A percentile compares a stretch with the other conserved stretches of the same genome.
Evolutionary conservation across 2,797 vertebrate species (phyloP).

Genomic region (Miichthys miiuy): DNA sequence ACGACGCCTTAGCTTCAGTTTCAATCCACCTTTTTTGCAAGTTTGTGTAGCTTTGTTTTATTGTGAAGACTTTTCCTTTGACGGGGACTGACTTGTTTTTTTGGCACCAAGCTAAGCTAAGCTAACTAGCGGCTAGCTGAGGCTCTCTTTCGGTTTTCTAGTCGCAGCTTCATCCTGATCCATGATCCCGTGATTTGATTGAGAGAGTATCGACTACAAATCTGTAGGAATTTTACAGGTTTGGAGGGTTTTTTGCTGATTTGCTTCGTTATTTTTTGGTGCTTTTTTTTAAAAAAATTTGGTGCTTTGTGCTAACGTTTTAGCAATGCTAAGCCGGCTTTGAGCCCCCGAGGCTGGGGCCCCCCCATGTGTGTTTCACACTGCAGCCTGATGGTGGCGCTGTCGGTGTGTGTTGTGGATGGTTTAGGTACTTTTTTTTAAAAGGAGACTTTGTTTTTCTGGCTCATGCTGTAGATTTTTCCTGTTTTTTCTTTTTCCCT

Average conservation of each 20-base stretch:
- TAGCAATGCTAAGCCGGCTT: constrained; percentile 65
- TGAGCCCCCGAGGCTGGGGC: constrained; percentile 52
- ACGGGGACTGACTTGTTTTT: constrained; percentile 68
- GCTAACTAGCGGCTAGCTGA: constrained; percentile 48
- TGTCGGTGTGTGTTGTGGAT: constrained; percentile 64
- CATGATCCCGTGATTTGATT: constrained; percentile 4
- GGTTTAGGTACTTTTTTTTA: constrained; percentile 47
- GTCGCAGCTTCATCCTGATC: constrained; percentile 43
- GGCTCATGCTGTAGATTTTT: constrained; percentile 43
- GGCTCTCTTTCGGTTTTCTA: constrained; percentile 40
- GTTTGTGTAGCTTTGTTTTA: constrained; percentile 60
- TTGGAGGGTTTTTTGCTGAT: constrained; percentile 65
- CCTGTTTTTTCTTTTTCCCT: not conserved
- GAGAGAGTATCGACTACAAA: constrained; percentile 23
- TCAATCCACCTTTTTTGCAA: constrained; percentile 58
- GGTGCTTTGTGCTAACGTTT: constrained; percentile 54
- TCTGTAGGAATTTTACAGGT: constrained; percentile 48
- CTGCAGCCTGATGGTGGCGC: constrained; percentile 64
- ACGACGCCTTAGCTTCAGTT: constrained; percentile 56
- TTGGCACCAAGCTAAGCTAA: constrained; percentile 64
- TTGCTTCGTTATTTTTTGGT: constrained; percentile 57
- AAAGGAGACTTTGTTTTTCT: constrained; percentile 45
- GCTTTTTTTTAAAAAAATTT: constrained; percentile 37
- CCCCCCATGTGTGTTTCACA: constrained; percentile 50
- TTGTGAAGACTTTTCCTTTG: constrained; percentile 67